Percentiles rank a stretch among this genome's conserved stretches.
These are phyloP conservation scores for Drosophila nigrodunni DNA, from an alignment of 1,140 invertebrate genomes.

Conservation along the genomic window DNA sequence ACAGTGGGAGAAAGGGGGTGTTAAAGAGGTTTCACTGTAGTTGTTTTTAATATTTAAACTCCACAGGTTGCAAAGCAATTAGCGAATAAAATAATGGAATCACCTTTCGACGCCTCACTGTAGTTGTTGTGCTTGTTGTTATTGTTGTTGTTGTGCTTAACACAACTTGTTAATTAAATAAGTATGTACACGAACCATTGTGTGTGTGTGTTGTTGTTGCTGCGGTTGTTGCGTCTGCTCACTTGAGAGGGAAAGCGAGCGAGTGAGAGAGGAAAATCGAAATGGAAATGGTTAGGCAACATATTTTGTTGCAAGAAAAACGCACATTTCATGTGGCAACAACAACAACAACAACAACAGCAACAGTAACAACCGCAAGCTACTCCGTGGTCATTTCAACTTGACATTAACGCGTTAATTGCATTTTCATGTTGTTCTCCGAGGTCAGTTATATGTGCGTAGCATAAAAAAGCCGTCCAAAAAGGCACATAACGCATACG, in stretches of 20 bases:
- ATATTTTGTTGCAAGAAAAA: constrained; percentile 11
- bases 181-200: constrained; percentile 29
- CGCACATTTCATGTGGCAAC: constrained; percentile 20
- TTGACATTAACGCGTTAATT: constrained; percentile 81
- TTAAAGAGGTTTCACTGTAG: not conserved
- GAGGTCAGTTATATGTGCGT: constrained; percentile 54
- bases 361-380: not conserved
- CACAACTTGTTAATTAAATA: constrained; percentile 76
- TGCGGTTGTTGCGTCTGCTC: constrained; percentile 14
- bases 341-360: constrained; percentile 13
- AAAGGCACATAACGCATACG: constrained; percentile 19
- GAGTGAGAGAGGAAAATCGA: not conserved
- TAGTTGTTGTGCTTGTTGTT: constrained; percentile 2
- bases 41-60: constrained; percentile 45
- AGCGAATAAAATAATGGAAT: constrained; percentile 54
- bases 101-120: constrained; percentile 9
- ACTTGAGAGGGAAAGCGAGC: not conserved
- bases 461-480: constrained; percentile 18
- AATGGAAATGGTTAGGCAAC: constrained; percentile 2
- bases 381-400: constrained; percentile 58
- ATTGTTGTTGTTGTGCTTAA: constrained; percentile 34
- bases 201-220: not conserved
- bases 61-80: constrained; percentile 77
- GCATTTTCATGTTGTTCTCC: constrained; percentile 77
- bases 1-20: not conserved